Percentiles rank a stretch among this genome's conserved stretches.
phyloP scores from a whole-genome alignment of 2,113 vertebrate genomes.

The Xiphorhynchus elegans region DNA sequence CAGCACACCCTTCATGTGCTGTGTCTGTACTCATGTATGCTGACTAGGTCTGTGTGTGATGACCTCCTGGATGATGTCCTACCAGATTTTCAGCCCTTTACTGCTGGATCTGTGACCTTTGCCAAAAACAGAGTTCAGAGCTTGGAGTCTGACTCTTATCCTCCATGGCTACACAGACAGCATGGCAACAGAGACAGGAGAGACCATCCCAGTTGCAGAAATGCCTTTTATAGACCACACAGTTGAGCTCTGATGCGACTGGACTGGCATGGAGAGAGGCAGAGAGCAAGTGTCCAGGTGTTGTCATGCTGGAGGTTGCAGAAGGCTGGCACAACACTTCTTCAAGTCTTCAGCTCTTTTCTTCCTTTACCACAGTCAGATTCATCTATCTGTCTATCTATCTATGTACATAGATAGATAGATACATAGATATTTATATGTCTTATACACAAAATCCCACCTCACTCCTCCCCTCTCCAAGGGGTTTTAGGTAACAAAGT shows the following conservation, averaged over 20 bases:
- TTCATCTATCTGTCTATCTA: neutral
- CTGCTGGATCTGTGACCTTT: neutral
- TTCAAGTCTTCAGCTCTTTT: neutral
- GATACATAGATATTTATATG: neutral
- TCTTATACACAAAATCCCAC: neutral
- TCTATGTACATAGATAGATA: neutral
- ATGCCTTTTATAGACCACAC: neutral
- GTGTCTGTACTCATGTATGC: fast-evolving
- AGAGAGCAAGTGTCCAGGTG: neutral
- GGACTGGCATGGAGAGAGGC: neutral
- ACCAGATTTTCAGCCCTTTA: neutral
- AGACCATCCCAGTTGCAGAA: neutral
- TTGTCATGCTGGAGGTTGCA: fast-evolving
- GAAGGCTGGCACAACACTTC: neutral
- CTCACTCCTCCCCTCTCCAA: neutral
- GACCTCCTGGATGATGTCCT: neutral
- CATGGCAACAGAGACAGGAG: neutral
- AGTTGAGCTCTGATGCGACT: neutral
- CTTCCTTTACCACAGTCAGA: neutral
- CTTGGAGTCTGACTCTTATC: neutral
- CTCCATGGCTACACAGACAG: neutral
- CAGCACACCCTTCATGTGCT: neutral
- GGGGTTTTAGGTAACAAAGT: neutral
- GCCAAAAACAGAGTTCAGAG: neutral
- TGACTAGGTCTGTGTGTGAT: neutral